Evolutionary conservation across 35 echinoderm and acorn worm species (phyloP).

Genomic region (Strongylocentrotus purpuratus): DNA sequence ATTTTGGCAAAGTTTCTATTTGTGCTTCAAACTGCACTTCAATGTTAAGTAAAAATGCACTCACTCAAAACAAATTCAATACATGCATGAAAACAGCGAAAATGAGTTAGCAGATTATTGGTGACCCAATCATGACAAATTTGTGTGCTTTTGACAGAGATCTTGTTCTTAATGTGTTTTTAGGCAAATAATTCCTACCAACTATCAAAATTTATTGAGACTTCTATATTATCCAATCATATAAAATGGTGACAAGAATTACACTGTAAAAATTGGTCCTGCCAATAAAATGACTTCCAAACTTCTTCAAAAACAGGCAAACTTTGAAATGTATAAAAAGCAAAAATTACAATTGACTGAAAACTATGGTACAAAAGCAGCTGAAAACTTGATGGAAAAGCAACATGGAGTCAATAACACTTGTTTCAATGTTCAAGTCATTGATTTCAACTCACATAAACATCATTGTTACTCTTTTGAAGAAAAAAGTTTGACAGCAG

Average conservation of each 20-base stretch:
- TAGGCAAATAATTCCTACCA: background rate
- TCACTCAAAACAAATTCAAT: background rate
- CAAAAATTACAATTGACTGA: background rate
- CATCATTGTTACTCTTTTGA: background rate
- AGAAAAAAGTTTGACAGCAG: background rate
- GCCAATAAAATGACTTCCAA: background rate
- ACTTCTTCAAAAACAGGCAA: background rate
- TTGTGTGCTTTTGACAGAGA: background rate
- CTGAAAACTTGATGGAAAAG: background rate
- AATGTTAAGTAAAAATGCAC: background rate
- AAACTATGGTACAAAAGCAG: conserved; percentile 1
- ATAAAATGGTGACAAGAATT: background rate
- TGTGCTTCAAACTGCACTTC: background rate
- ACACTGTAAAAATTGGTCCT: background rate
- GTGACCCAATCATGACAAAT: background rate
- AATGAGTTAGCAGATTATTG: background rate
- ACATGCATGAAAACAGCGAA: background rate
- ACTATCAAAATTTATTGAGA: background rate
- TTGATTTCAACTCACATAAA: background rate
- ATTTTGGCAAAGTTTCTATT: background rate
- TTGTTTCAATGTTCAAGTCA: background rate
- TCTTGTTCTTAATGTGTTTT: background rate
- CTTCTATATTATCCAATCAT: background rate
- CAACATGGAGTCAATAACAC: background rate
- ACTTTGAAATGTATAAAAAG: background rate